Conservation (phyloP, 2,113 vertebrate genomes). For the Myrmophylax atrothorax region DNA sequence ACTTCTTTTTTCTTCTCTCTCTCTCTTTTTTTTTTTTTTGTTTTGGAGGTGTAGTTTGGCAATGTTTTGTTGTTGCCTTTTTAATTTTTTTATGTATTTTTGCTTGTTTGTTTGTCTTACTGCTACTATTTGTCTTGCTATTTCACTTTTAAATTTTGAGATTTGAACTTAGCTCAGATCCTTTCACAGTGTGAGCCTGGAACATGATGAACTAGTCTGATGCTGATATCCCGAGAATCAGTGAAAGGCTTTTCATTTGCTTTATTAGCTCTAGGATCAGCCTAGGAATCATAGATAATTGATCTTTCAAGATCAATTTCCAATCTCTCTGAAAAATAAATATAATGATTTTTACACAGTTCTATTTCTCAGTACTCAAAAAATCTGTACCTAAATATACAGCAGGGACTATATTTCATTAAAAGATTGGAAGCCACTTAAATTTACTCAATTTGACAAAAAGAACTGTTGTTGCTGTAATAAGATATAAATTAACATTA, state of each 20-base stretch:
- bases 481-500: slow-evolving; percentile 51
- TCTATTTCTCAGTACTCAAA: background rate
- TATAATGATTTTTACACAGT: slow-evolving; percentile 30
- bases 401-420: slow-evolving; percentile 33
- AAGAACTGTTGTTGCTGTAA: slow-evolving; percentile 53
- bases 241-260: slow-evolving; percentile 42
- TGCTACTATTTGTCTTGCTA: background rate
- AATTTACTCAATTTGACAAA: slow-evolving; percentile 48
- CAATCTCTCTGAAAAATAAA: slow-evolving; percentile 53
- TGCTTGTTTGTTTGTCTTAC: background rate
- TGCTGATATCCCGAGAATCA: background rate
- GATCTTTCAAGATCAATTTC: slow-evolving; percentile 56
- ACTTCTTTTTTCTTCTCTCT: background rate
- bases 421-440: slow-evolving; percentile 25
- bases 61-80: background rate
- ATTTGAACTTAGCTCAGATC: background rate
- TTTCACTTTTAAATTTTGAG: background rate
- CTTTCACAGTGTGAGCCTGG: background rate
- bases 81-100: background rate
- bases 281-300: slow-evolving; percentile 51
- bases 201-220: background rate
- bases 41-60: background rate
- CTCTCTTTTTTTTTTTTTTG: background rate
- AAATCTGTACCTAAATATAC: slow-evolving; percentile 25
- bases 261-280: slow-evolving; percentile 15